These are phyloP conservation scores for Microcebus ravelobensis DNA, from an alignment of 2,113 vertebrate species.

Conservation along the genomic window DNA sequence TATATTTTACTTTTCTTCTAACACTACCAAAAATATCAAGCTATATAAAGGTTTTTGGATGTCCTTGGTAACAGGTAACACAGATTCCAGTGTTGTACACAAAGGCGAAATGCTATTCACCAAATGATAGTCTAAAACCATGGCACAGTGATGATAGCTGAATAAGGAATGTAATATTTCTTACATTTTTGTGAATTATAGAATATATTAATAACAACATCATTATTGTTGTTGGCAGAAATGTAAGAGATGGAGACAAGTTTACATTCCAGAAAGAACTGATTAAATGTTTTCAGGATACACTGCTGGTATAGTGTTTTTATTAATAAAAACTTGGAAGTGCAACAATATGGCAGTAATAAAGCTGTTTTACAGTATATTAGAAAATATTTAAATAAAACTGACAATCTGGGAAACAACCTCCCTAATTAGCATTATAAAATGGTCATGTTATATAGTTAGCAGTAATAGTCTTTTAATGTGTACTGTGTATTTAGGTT, in stretches of 20 bases:
- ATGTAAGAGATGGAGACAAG: background rate
- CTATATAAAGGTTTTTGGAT: background rate
- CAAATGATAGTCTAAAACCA: background rate
- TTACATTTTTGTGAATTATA: conserved; percentile 1
- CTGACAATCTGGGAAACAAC: conserved; percentile 16
- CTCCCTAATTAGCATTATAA: conserved; percentile 65
- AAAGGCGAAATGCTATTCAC: background rate
- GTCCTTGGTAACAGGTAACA: background rate
- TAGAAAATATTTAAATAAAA: conserved; percentile 57
- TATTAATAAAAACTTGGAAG: conserved; percentile 22
- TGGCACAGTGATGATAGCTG: background rate
- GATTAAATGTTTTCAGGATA: background rate
- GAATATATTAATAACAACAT: conserved; percentile 1
- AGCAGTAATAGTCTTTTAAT: conserved; percentile 62
- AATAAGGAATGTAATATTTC: background rate
- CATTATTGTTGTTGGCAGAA: conserved; percentile 11
- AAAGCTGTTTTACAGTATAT: background rate
- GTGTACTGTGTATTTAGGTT: conserved; percentile 66
- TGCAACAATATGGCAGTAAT: background rate
- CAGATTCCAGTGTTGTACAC: background rate
- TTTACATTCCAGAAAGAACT: conserved; percentile 37
- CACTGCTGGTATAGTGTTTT: background rate
- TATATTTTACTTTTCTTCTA: conserved; percentile 13
- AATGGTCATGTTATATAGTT: conserved; percentile 58
- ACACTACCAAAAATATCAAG: background rate